Evolutionary conservation across 1,140 invertebrate species (phyloP).

Genomic region (Popillia japonica): DNA sequence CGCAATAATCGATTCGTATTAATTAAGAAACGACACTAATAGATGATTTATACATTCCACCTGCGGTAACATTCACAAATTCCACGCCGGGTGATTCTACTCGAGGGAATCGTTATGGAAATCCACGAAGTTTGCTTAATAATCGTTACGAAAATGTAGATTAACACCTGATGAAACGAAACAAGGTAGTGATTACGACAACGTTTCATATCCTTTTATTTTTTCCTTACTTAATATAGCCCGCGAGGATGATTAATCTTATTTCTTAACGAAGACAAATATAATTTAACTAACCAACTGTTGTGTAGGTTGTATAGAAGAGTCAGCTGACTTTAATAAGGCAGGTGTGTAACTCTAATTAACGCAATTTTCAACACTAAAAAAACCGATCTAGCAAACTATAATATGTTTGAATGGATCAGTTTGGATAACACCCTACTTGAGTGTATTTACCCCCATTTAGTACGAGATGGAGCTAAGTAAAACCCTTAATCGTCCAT

Average conservation of each 20-base stretch:
- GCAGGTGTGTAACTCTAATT: not conserved
- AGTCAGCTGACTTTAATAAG: not conserved
- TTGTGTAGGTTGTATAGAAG: not conserved
- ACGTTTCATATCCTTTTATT: not conserved
- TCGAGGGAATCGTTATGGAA: no score
- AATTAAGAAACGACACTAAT: no score
- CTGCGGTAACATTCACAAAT: no score
- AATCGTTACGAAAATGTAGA: not conserved
- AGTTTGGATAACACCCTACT: no score
- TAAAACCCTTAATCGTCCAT: slow-evolving; percentile 26
- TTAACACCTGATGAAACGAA: not conserved
- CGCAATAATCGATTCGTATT: no score
- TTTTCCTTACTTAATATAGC: not conserved
- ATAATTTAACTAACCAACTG: not conserved
- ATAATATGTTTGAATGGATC: no score
- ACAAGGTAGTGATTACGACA: not conserved
- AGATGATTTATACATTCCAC: no score
- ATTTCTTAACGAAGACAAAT: slow-evolving; percentile 7
- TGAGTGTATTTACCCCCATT: no score
- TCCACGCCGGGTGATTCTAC: no score
- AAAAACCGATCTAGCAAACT: no score
- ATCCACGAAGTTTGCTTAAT: not conserved
- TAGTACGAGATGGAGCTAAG: not conserved
- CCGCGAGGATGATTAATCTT: not conserved
- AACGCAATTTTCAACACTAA: not conserved